These are phyloP conservation scores for Sturnira hondurensis DNA, from an alignment of 2,113 vertebrate species.

Conservation along the genomic window DNA sequence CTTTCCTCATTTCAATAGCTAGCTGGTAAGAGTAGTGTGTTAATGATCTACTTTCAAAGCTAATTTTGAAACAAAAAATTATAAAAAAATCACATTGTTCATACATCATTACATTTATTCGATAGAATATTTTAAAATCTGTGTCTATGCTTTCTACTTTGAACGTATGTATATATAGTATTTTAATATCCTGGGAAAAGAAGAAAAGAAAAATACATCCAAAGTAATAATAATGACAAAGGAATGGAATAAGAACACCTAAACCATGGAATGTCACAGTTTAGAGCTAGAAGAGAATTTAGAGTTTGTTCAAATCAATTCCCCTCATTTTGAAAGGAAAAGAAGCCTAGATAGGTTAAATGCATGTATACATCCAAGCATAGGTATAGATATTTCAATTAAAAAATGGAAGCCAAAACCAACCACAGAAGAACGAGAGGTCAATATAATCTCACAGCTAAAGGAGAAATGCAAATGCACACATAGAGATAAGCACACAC, in stretches of 20 bases:
- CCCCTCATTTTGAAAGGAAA: background rate
- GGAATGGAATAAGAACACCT: background rate
- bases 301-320: background rate
- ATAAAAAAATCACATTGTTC: background rate
- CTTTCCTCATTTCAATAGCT: background rate
- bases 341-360: background rate
- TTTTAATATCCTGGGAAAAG: background rate
- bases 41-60: conserved; percentile 35
- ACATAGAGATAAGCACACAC: background rate
- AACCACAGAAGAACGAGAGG: background rate
- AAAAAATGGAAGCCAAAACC: background rate
- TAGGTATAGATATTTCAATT: background rate
- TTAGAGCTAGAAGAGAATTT: background rate
- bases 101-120: background rate
- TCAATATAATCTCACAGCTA: background rate
- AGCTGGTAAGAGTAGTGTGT: conserved; percentile 20
- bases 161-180: background rate
- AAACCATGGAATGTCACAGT: background rate
- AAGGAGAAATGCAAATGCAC: background rate
- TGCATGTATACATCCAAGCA: background rate
- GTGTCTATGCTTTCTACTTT: background rate
- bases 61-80: conserved; percentile 19
- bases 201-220: background rate
- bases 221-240: background rate
- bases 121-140: background rate